Evolutionary conservation across 2,113 vertebrate genomes (phyloP), one percentile per base, ranked within the genome.

Genomic region (Ophthalmotilapia sp.): DNA sequence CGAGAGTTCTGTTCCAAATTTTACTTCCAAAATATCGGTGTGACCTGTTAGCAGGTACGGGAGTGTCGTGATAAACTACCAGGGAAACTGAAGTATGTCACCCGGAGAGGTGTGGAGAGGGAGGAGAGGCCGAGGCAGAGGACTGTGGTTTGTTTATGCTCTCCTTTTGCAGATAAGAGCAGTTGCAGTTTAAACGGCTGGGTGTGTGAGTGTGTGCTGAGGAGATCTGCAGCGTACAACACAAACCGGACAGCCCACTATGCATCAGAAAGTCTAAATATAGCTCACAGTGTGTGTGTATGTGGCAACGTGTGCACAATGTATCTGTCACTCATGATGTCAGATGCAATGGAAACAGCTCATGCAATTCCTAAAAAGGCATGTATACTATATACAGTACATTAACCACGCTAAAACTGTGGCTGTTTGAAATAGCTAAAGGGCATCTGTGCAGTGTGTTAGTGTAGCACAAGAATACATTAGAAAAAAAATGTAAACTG

Each of bases 121-220:
- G 89, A 38, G 55, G 90, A 9, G 88, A 33, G 65, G 86, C 45
- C 1, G 9, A 33, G 68, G 54, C 54, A 6, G 2, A 19, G 33
- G 79, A 40, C 80, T 23, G 62, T 31, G 56, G 88, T 91, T 92
- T 94, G 88, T 94, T 92, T 90, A 84, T 80, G 79, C 33, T 86
- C 88, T 88, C 26, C 77, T 58, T 83, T 77, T 90, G 84, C 86
- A 87, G 94, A 94, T 95, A 94, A 93, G 91, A 93, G 85, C 90
- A 88, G 86, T 84, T 89, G 89, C 84, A 77, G 86, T 87, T 90
- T 89, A 89, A 90, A 91, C 79, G 85, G 90, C 83, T 84, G 86
- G 91, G 84, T 26, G 9, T 42, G n/a, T 40, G 83, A 54, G 81
- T 81, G 84, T 84, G 58, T 89, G 79, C 62, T 33, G 56, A 62